A percentile compares a stretch with the other conserved stretches of the same genome.
phyloP scores from a whole-genome alignment of 1,140 invertebrate species.

The Aphis gossypii region DNA sequence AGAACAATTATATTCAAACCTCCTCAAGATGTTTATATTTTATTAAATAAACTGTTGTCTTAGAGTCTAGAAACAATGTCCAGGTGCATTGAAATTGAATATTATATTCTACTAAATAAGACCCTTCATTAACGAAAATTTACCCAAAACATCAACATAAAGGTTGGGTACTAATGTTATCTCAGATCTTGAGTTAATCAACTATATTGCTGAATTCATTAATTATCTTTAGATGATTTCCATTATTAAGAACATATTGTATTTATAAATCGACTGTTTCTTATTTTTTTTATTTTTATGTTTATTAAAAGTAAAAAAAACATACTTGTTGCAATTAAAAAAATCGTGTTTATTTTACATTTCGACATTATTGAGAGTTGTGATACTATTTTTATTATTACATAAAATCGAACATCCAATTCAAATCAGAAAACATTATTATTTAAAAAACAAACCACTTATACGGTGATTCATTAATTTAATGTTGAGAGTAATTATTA shows the following conservation, averaged over 20 bases:
- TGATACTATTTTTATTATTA: not conserved
- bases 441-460: not conserved
- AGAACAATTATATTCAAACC: not conserved
- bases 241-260: not conserved
- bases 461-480: not conserved
- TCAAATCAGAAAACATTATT: not conserved
- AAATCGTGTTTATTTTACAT: not conserved
- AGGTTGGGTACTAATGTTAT: not conserved
- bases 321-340: not conserved
- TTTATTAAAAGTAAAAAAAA: not conserved
- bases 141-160: not conserved
- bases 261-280: not conserved
- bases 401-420: not conserved
- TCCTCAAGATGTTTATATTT: not conserved
- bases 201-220: constrained; percentile 7
- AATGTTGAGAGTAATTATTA: not conserved
- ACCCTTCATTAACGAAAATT: constrained; percentile 31
- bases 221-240: not conserved
- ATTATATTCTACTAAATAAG: not conserved
- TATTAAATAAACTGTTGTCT: not conserved
- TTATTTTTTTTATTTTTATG: not conserved
- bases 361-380: not conserved
- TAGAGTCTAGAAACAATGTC: not conserved
- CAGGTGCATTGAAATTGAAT: not conserved
- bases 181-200: not conserved